Conservation (phyloP, 2,113 vertebrate species). For the Oophaga pumilio region DNA sequence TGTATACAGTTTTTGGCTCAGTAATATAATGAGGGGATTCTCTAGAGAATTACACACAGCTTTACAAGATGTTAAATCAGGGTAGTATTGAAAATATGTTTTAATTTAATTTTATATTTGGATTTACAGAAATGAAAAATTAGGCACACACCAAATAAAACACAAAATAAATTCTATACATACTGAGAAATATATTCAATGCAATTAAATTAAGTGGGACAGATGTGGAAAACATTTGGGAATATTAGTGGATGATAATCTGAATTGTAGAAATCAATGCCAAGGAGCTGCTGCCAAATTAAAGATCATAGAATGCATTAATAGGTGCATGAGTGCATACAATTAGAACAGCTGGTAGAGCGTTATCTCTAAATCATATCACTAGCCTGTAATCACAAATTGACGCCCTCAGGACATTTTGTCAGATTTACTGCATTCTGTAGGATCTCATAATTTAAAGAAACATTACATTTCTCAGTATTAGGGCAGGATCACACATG, state of each 20-base stretch:
- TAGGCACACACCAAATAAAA: too few relatives aligned
- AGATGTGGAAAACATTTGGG: neutral
- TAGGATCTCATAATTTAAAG: neutral
- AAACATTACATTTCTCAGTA: too few relatives aligned
- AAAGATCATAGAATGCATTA: neutral
- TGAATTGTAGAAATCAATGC: neutral
- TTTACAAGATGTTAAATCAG: too few relatives aligned
- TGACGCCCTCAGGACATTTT: neutral
- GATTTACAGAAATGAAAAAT: too few relatives aligned
- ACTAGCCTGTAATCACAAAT: neutral
- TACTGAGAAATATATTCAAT: neutral
- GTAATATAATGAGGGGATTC: too few relatives aligned
- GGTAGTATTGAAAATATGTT: too few relatives aligned
- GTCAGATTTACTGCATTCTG: neutral
- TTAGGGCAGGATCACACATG: too few relatives aligned
- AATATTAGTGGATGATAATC: neutral
- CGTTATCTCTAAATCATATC: neutral
- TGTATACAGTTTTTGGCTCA: too few relatives aligned
- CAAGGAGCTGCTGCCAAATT: neutral
- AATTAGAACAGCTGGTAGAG: neutral
- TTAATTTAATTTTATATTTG: too few relatives aligned
- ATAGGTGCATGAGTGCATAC: neutral
- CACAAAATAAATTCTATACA: too few relatives aligned
- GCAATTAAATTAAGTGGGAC: neutral
- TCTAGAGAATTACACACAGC: too few relatives aligned